Percentiles rank a stretch among this genome's conserved stretches.
Conservation (phyloP, 2,113 vertebrate genomes). For the Zosterops lateralis region DNA sequence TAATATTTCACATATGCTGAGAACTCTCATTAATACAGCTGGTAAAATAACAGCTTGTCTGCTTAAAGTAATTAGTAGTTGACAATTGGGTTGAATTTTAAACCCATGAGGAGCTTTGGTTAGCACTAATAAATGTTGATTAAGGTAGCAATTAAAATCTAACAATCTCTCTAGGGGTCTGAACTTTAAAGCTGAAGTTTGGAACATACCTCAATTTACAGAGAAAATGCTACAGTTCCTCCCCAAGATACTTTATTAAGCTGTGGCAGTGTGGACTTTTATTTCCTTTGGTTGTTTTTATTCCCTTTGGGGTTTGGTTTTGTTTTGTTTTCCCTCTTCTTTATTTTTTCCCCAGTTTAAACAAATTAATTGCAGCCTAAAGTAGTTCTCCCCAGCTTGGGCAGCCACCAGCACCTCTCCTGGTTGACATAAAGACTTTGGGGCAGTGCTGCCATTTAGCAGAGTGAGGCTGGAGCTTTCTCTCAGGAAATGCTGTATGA, state of each 20-base stretch:
- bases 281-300: background rate
- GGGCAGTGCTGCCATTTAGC: rapidly evolving
- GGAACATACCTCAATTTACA: constrained; percentile 1
- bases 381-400: background rate
- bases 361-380: background rate
- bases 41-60: constrained; percentile 61
- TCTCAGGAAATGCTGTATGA: background rate
- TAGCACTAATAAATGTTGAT: constrained; percentile 29
- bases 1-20: constrained; percentile 25
- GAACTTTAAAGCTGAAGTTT: constrained; percentile 39
- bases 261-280: background rate
- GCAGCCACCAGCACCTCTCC: background rate
- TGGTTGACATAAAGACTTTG: rapidly evolving
- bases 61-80: constrained; percentile 65
- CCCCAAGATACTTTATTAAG: background rate
- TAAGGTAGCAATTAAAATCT: constrained; percentile 33
- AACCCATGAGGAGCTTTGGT: constrained; percentile 4
- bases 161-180: background rate
- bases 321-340: background rate
- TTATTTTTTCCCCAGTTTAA: background rate
- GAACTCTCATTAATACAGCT: constrained; percentile 29
- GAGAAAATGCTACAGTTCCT: background rate
- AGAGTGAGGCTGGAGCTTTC: background rate
- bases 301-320: background rate
- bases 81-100: constrained; percentile 43